Base-by-base conservation (phyloP, 2,888 invertebrate genomes). In the Metalampra italica region DNA sequence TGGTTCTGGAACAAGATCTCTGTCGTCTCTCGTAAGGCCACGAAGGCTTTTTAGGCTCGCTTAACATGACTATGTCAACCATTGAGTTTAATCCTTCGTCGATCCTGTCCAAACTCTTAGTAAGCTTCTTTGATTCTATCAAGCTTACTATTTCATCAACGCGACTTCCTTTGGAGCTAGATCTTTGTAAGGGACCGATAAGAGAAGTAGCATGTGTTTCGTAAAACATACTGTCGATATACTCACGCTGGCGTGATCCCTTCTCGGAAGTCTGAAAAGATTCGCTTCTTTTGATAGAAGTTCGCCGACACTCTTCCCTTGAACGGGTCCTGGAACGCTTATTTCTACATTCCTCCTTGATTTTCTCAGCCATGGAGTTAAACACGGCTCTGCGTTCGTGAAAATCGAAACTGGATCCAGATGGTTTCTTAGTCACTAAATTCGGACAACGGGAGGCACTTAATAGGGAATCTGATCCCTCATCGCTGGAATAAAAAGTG, bases 101-200 rank as follows among this genome's bases (percentile, higher is more conserved):
- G 39, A 96, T 93, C 50, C 95, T 90, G 58, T 96, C 95, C 43
- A 96, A 78, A 57, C 95, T 96, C 78, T 95, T 96, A 0, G 95
- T 93, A 40, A 93, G 73, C 45, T 92, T 90, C 46, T 91, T 90
- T 1, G 92, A 91, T 68, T 92, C 91, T 44, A 92, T 83, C 29
- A 92, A 82, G 42, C 84, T 92, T 0, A 89, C 84, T 44, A 89
- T 88, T 76, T 90, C 88, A 55, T 88, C 89, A 1, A 88, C 88
- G 7, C 85, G 73, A 51, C 70, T 88, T 47, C 79, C 81, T 72
- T 84, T 85, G 0, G 82, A 78, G 51, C 66, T 81, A 0, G 81
- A 78, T 54, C 71, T 71, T 56, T 80, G 81, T 47, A 70, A 52
- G 7, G 66, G 62, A 8, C 60, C 58, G 36, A 67, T 53, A 29